phyloP scores from a whole-genome alignment of 2,888 invertebrate genomes.

The Mesoligia furuncula region DNA sequence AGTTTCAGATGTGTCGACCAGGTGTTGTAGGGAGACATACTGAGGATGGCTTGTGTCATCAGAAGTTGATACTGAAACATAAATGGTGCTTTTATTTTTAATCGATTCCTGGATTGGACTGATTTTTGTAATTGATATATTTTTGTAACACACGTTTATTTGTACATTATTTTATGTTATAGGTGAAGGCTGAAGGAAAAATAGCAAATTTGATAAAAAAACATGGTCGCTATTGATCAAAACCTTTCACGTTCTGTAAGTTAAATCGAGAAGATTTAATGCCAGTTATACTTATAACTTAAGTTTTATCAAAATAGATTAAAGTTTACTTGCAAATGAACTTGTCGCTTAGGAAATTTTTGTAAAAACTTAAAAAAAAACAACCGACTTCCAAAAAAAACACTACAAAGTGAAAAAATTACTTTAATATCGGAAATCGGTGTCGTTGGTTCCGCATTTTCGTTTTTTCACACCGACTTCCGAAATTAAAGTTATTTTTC shows the following conservation, averaged over 20 bases:
- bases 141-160: too few species aligned
- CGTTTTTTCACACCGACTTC: too few species aligned
- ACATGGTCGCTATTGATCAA: background rate
- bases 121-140: background rate
- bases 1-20: slow-evolving; percentile 80
- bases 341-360: background rate
- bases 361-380: too few species aligned
- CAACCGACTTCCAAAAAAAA: too few species aligned
- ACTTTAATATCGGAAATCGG: too few species aligned
- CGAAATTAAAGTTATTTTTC: too few species aligned
- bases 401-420: too few species aligned
- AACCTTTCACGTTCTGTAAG: background rate
- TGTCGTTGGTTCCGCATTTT: too few species aligned
- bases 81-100: background rate
- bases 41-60: slow-evolving; percentile 83
- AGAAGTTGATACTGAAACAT: slow-evolving; percentile 80
- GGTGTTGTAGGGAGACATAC: slow-evolving; percentile 78
- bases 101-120: background rate
- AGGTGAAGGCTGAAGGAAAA: too few species aligned
- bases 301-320: background rate
- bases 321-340: background rate
- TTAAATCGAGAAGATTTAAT: background rate
- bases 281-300: background rate
- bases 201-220: background rate
- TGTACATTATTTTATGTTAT: too few species aligned